These are phyloP conservation scores for Tipula lateralis DNA, from an alignment of 2,888 invertebrate genomes.

Conservation along the genomic window DNA sequence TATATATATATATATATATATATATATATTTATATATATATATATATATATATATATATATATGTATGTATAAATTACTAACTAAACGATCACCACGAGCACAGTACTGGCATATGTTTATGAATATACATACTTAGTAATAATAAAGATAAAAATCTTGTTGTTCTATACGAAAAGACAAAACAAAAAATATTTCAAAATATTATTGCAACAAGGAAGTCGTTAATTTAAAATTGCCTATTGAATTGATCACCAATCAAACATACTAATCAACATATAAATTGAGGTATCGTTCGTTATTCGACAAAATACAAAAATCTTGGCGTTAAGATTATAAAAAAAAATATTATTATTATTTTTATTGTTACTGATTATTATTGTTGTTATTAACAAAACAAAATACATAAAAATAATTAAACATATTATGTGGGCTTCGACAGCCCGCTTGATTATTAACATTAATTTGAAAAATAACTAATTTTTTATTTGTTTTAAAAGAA, in stretches of 20 bases:
- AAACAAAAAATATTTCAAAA: background rate
- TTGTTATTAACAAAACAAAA: background rate
- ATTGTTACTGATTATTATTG: background rate
- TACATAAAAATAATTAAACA: slow-evolving; percentile 13
- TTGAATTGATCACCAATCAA: background rate
- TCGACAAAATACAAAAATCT: background rate
- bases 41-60: too few species aligned
- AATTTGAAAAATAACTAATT: background rate
- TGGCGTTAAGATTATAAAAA: background rate
- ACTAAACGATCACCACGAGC: background rate
- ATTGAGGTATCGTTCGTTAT: background rate
- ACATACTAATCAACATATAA: background rate
- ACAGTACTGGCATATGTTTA: background rate
- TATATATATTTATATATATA: too few species aligned
- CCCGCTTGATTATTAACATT: background rate
- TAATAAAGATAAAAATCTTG: background rate
- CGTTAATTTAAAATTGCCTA: slow-evolving; percentile 5
- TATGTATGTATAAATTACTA: background rate
- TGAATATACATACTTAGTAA: background rate
- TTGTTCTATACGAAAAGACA: background rate
- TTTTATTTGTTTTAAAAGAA: background rate
- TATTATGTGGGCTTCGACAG: background rate
- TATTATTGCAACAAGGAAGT: background rate
- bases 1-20: too few species aligned
- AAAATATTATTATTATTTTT: background rate